A percentile compares a stretch with the other conserved stretches of the same genome.
phyloP scores from a whole-genome alignment of 2,888 invertebrate species.

The Heteromurus nitidus region DNA sequence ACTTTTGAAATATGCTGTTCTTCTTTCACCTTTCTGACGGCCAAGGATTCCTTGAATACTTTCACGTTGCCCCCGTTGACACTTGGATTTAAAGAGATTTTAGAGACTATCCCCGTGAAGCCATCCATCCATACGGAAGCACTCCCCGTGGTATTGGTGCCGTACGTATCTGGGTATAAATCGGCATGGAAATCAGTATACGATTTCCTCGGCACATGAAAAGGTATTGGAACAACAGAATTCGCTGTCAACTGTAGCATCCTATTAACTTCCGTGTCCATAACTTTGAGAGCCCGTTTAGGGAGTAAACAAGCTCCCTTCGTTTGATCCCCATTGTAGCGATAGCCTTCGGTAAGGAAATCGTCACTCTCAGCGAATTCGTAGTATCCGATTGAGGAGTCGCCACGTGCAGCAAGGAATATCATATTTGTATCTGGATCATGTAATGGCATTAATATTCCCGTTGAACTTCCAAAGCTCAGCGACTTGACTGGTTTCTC shows the following conservation, averaged over 20 bases:
- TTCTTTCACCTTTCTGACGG: constrained; percentile 71
- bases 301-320: constrained; percentile 95
- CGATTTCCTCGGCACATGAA: constrained; percentile 94
- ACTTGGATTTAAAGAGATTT: constrained; percentile 88
- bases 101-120: constrained; percentile 84
- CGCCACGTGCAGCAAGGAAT: constrained; percentile 95
- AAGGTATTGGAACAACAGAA: constrained; percentile 93
- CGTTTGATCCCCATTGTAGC: constrained; percentile 83
- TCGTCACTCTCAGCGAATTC: constrained; percentile 93
- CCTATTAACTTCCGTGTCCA: constrained; percentile 97
- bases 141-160: constrained; percentile 86
- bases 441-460: constrained; percentile 91
- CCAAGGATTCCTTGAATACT: constrained; percentile 63
- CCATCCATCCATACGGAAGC: constrained; percentile 90
- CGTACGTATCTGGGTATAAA: constrained; percentile 92
- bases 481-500: constrained; percentile 80
- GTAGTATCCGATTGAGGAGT: constrained; percentile 92
- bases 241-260: constrained; percentile 90
- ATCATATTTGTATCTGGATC: constrained; percentile 97
- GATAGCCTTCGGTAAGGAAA: constrained; percentile 87
- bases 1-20: constrained; percentile 72
- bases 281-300: constrained; percentile 93
- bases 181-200: constrained; percentile 96
- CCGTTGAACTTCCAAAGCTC: constrained; percentile 74
- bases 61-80: constrained; percentile 78